These are phyloP conservation scores for Peromyscus aztecus DNA, from an alignment of 2,797 vertebrate species.

Conservation along the genomic window DNA sequence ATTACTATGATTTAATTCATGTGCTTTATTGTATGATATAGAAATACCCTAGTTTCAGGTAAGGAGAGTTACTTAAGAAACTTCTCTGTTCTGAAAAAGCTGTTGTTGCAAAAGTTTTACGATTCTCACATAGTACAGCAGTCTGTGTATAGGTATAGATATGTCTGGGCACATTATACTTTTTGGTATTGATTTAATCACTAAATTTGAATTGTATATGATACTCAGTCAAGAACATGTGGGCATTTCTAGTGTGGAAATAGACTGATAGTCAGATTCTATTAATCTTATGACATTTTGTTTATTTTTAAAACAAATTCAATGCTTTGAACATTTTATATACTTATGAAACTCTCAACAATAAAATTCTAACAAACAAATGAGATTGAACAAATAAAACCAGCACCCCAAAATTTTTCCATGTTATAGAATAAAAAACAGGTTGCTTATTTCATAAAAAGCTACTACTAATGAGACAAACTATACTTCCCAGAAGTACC, in stretches of 20 bases:
- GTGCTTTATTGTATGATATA: neutral
- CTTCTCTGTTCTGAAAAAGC: neutral
- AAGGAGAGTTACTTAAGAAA: neutral
- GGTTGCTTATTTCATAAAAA: neutral
- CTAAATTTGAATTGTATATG: neutral
- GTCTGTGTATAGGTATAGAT: neutral
- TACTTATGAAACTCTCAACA: neutral
- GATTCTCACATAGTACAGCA: neutral
- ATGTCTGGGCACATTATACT: neutral
- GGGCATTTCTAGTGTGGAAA: neutral
- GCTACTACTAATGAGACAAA: neutral
- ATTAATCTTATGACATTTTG: neutral
- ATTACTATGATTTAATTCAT: neutral
- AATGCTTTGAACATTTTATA: slow-evolving; percentile 10
- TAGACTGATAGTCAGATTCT: neutral
- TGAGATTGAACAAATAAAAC: neutral
- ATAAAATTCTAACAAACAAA: neutral
- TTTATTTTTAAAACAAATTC: neutral
- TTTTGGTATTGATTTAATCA: neutral
- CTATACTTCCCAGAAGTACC: neutral
- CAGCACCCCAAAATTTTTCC: neutral
- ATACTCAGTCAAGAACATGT: neutral
- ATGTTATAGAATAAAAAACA: neutral
- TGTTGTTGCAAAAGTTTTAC: neutral
- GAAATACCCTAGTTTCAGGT: neutral